Evolutionary conservation across 35 echinoderm and acorn worm species (phyloP).

Genomic region (Anneissia japonica): DNA sequence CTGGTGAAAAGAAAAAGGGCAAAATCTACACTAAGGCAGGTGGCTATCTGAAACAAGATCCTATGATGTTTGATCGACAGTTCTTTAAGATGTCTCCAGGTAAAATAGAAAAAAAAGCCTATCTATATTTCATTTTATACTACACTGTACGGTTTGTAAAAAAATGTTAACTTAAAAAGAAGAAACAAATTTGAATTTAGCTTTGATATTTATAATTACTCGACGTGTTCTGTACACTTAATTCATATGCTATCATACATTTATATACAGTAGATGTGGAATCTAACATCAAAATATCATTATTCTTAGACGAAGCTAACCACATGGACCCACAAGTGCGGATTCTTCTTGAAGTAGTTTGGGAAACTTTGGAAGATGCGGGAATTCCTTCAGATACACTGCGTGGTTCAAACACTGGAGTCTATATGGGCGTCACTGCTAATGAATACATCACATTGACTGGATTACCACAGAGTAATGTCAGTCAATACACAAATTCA

Average conservation of each 20-base stretch:
- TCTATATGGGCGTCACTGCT: constrained; percentile 42
- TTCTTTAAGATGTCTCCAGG: constrained; percentile 72
- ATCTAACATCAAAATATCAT: too few relatives aligned
- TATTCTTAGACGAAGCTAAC: constrained; percentile 37
- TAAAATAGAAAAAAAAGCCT: too few relatives aligned
- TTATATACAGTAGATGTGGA: too few relatives aligned
- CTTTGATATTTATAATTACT: too few relatives aligned
- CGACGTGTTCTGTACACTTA: too few relatives aligned
- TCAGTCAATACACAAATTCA: constrained; percentile 47
- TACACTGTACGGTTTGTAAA: too few relatives aligned
- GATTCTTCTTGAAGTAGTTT: constrained; percentile 49
- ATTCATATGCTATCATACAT: too few relatives aligned
- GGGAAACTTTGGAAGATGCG: constrained; percentile 42
- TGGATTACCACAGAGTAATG: constrained; percentile 8
- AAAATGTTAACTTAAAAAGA: too few relatives aligned
- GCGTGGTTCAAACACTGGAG: constrained; percentile 44
- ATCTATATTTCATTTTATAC: too few relatives aligned
- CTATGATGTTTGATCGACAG: constrained; percentile 50
- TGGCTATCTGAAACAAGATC: constrained; percentile 40
- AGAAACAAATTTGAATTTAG: too few relatives aligned
- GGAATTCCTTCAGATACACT: constrained; percentile 25
- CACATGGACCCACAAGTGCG: constrained; percentile 46
- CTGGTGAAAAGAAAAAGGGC: constrained; percentile 24
- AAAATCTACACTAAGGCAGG: constrained; percentile 50
- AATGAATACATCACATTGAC: constrained; percentile 24